Conservation (phyloP, 2,113 vertebrate genomes). For the Addax nasomaculatus region DNA sequence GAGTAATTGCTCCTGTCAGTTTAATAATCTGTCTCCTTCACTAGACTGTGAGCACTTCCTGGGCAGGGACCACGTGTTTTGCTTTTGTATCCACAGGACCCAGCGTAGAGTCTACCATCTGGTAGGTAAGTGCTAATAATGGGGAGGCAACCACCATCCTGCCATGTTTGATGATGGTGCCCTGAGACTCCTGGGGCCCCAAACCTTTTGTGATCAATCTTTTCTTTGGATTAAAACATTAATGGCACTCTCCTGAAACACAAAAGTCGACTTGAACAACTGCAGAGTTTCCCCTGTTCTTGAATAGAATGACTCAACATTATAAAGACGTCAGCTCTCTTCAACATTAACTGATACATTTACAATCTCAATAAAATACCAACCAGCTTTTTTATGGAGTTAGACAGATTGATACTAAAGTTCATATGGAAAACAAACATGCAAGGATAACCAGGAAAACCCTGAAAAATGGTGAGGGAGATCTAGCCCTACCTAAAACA, state of each 20-base stretch:
- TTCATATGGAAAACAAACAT: neutral
- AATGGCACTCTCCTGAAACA: neutral
- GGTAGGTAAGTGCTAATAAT: neutral
- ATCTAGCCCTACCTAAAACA: neutral
- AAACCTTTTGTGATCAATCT: neutral
- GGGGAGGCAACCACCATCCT: neutral
- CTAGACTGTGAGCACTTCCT: neutral
- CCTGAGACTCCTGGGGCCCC: neutral
- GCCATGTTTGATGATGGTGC: neutral
- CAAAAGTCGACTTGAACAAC: neutral
- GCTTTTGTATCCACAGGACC: neutral
- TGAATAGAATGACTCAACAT: neutral
- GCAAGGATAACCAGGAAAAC: neutral
- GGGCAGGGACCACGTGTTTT: neutral
- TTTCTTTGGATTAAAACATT: conserved; percentile 3
- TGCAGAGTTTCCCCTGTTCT: neutral
- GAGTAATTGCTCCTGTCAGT: neutral
- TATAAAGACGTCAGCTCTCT: neutral
- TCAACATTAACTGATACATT: neutral
- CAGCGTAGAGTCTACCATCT: neutral
- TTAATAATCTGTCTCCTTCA: neutral
- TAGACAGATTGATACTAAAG: neutral
- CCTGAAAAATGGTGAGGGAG: neutral
- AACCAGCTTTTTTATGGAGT: neutral
- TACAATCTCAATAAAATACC: neutral